phyloP scores from a whole-genome alignment of 2,113 vertebrate species.

The Dicerorhinus sumatrensis region DNA sequence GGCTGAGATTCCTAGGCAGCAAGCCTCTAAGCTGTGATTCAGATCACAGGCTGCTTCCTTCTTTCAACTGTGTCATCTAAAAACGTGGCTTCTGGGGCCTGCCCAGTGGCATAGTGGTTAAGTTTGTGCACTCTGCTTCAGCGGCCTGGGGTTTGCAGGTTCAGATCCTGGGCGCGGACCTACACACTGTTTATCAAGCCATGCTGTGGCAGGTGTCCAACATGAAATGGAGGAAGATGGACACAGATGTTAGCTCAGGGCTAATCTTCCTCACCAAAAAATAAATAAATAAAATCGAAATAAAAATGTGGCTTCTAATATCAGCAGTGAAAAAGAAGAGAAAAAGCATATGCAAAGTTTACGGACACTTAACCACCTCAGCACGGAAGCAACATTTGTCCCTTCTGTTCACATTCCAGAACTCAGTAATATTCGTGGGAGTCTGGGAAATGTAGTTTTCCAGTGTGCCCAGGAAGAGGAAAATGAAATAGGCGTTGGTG shows the following conservation, averaged over 20 bases:
- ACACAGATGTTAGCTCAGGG: no score
- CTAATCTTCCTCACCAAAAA: no score
- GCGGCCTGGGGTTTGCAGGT: no score
- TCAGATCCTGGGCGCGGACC: no score
- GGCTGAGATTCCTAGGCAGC: not conserved
- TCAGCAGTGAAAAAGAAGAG: not conserved
- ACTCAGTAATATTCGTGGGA: not conserved
- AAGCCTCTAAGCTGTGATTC: not conserved
- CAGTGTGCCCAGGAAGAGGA: not conserved
- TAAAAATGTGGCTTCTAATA: not conserved
- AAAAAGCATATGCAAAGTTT: not conserved
- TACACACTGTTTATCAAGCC: no score
- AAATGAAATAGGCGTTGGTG: not conserved
- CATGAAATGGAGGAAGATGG: no score
- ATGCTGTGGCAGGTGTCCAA: no score
- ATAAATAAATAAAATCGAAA: no score
- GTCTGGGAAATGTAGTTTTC: not conserved
- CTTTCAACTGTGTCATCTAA: not conserved
- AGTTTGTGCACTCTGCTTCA: no score
- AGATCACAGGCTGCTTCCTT: not conserved
- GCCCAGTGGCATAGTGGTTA: no score
- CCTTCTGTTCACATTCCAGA: not conserved
- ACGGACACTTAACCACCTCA: not conserved
- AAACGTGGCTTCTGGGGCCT: not conserved
- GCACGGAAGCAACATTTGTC: not conserved